These are phyloP conservation scores for Leptopilina clavipes DNA, from an alignment of 1,140 invertebrate species.

Conservation along the genomic window DNA sequence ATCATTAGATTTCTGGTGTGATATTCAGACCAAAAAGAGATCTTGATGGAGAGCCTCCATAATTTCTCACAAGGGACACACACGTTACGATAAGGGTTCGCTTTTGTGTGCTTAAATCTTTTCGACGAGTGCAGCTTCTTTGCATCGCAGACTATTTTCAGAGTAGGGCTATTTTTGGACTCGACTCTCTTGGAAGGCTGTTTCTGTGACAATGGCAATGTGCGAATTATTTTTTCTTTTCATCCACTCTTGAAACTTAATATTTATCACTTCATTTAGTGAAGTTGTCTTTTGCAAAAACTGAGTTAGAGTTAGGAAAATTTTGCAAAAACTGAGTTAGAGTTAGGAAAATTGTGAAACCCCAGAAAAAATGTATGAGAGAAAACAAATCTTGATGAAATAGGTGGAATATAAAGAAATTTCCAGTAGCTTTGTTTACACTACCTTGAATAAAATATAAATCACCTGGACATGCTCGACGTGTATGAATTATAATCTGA, in stretches of 20 bases:
- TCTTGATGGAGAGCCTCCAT: conserved; percentile 40
- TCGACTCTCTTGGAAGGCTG: conserved; percentile 48
- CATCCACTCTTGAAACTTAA: no score
- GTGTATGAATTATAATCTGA: conserved; percentile 58
- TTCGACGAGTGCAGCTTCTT: conserved; percentile 50
- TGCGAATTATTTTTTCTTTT: not conserved
- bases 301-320: no score
- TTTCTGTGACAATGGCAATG: conserved; percentile 41
- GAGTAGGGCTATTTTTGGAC: conserved; percentile 53
- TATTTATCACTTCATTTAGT: no score
- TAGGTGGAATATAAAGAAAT: not conserved
- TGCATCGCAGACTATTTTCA: conserved; percentile 55
- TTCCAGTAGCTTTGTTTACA: conserved; percentile 38
- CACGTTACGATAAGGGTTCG: conserved; percentile 44
- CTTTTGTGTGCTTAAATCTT: conserved; percentile 50
- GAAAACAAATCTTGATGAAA: conserved; percentile 6
- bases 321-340: no score
- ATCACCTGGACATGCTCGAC: conserved; percentile 47
- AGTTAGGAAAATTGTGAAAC: no score
- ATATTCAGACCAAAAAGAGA: not conserved
- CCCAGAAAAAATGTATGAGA: no score
- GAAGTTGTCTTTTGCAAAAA: no score
- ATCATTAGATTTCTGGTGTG: no score
- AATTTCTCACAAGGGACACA: conserved; percentile 49
- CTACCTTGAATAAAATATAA: conserved; percentile 52